Base-by-base conservation (phyloP, 2,113 vertebrate species). In the Aspiorhynchus laticeps region DNA sequence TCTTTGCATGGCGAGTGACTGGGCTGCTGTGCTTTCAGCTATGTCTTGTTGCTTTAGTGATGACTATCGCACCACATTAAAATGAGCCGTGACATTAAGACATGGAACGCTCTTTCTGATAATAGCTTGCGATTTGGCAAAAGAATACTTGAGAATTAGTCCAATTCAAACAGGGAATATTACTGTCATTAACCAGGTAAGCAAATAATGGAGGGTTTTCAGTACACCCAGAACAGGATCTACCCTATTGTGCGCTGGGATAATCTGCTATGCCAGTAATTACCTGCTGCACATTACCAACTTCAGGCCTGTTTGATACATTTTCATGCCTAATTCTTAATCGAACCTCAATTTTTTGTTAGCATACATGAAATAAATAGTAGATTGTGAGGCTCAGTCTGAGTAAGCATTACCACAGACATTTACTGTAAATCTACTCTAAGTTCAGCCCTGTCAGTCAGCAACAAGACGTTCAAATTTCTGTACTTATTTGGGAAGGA, bases 161-260 rank as follows among this genome's bases (percentile, higher is more conserved):
- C 95, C 92, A 95, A 93, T 91, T 93, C 90, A 94, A 95, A 95
- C 92, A 95, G 86, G 84, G 89, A 87, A 93, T 91, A 89, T 89
- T 88, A 79, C 88, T 73, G 83, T 80, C 74, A 87, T 91, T 83
- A 87, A 84, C 77, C 83, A 48, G 75, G 77, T 76, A 86, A 43
- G 76, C 53, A 53, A 89, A 90, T 91, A 92, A 89, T 83, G 46
- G n/a, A 87, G 90, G 89, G 90, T 85, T 89, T 92, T 93, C 90
- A 91, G 85, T 87, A 90, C 91, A 59, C 41, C 81, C 76, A 33
- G 14, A 51, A 67, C 59, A 90, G 88, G 85, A 92, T 85, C 91
- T 86, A 77, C 85, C 81, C 90, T 86, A 90, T 83, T 80, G 79
- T 21, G 56, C n/a, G 38, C 69, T 67, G 88, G 91, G 88, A 91